Conservation (phyloP, 2,797 vertebrate species). For the Tragopan temminckii region DNA sequence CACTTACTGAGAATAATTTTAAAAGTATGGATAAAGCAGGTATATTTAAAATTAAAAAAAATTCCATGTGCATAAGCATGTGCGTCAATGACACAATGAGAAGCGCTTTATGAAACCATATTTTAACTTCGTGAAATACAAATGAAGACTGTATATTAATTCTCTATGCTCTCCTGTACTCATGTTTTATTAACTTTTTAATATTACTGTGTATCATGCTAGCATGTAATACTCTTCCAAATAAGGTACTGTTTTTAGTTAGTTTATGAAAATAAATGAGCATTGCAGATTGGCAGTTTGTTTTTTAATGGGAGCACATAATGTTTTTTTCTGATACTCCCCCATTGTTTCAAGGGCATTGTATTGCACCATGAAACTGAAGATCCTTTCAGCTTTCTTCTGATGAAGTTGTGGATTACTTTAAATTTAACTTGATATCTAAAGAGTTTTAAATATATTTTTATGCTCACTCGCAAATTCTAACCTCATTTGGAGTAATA, state of each 20-base stretch:
- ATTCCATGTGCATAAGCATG: neutral
- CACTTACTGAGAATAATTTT: constrained; percentile 18
- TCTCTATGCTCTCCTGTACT: neutral
- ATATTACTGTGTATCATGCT: neutral
- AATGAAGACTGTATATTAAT: constrained; percentile 47
- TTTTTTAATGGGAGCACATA: constrained; percentile 13
- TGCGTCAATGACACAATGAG: neutral
- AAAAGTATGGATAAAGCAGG: constrained; percentile 13
- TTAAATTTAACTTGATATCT: constrained; percentile 29
- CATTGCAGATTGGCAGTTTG: constrained; percentile 42
- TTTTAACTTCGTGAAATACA: constrained; percentile 14
- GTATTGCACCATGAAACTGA: neutral
- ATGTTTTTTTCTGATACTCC: neutral
- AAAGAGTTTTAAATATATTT: neutral
- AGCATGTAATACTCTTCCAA: neutral
- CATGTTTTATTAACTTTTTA: constrained; percentile 61
- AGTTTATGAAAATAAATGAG: constrained; percentile 33
- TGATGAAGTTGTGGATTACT: constrained; percentile 17
- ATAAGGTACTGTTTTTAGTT: constrained; percentile 19
- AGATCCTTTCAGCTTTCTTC: neutral
- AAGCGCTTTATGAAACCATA: neutral
- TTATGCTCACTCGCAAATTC: neutral
- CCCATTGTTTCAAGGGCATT: neutral
- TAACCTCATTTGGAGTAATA: constrained; percentile 3
- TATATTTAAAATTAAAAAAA: neutral